Evolutionary conservation across 2,113 vertebrate species (phyloP).

Genomic region (Oryzias curvinotus): DNA sequence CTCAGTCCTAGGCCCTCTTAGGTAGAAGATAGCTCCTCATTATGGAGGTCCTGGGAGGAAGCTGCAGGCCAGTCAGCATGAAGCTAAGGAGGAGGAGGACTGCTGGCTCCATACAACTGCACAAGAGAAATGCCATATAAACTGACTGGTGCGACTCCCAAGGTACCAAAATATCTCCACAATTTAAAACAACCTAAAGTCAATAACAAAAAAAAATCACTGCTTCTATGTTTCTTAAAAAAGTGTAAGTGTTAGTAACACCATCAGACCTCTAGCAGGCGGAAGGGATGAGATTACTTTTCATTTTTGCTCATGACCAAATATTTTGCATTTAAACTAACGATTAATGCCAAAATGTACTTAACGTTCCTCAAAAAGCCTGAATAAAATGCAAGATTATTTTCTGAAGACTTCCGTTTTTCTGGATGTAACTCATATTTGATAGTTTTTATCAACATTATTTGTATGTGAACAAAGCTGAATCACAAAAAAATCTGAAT

Average conservation of each 20-base stretch:
- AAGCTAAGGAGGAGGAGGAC: constrained; percentile 32
- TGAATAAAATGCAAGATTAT: too few species aligned
- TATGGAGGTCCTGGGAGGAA: constrained; percentile 85
- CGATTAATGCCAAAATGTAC: constrained; percentile 93
- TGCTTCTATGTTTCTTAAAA: constrained; percentile 96
- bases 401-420: too few species aligned
- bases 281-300: constrained; percentile 91
- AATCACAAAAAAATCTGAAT: too few species aligned
- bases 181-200: constrained; percentile 93
- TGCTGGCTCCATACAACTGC: constrained; percentile 57
- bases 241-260: constrained; percentile 98
- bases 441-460: too few species aligned
- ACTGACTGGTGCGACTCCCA: constrained; percentile 87
- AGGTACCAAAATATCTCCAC: constrained; percentile 93
- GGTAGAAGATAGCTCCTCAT: constrained; percentile 88
- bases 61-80: constrained; percentile 72
- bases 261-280: constrained; percentile 93
- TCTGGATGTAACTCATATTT: too few species aligned
- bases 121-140: constrained; percentile 89
- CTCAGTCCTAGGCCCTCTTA: constrained; percentile 63
- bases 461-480: too few species aligned
- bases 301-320: constrained; percentile 88
- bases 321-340: constrained; percentile 89
- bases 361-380: too few species aligned
- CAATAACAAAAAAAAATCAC: constrained; percentile 75